Evolutionary conservation across 1,140 invertebrate genomes (phyloP), one percentile per base, ranked within the genome.

Genomic region (Chrysoperla carnea): DNA sequence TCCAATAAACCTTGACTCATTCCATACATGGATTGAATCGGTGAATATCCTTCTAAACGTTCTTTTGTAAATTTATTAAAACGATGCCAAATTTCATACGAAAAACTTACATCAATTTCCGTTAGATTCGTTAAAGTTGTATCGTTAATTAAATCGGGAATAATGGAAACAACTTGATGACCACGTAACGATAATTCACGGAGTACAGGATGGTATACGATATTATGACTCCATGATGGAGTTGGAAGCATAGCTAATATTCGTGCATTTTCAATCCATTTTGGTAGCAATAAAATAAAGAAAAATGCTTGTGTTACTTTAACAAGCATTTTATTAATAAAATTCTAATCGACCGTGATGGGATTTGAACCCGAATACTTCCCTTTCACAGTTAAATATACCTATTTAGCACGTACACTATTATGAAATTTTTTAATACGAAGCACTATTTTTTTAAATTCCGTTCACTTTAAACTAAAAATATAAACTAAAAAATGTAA

Each of bases 101-200:
- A 13, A n/a, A 37, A 40, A 37, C 15, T 37, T 37, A 29, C 37
- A 47, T 47, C 41, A 7, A 49, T 42, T 43, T 49, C 40, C 0
- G 37, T 44, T 13, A 49, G 37, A 35, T 47, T 47, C 29, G 40
- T 51, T 8, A 56, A 39, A 8, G 41, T 46, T 4, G 45, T 39
- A 11, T 55, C 45, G 8, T 53, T 52, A 8, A 57, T 42, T 0
- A 61, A 61, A 40, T 55, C 33, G 4, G 53, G 46, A 0, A 65
- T 66, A 5, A 66, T 44, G 1, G 63, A 41, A 0, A 63, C 59
- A 0, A 71, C 37, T 28, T 70, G 43, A 38, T 71, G 68, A 1
- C 68, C 68, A 23, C 59, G 55, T 23, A 42, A 45, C 8, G 43
- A 47, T 36, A 54, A 31, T 37, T 47, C 44, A 17, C 41, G 47